phyloP scores from a whole-genome alignment of 2,888 invertebrate species.

The Melanostoma scalare region DNA sequence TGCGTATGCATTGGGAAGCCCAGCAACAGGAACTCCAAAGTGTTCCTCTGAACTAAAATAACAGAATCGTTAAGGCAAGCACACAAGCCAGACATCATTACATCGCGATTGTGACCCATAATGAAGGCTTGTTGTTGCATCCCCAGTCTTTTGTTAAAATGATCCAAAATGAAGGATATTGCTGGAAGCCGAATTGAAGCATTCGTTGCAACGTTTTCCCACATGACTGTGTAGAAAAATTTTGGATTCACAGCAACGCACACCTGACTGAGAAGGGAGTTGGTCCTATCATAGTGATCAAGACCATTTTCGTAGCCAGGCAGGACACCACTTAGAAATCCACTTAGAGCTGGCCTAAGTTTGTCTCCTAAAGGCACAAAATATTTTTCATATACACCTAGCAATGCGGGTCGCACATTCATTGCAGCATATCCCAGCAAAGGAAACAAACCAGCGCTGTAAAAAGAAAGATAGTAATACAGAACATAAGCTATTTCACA shows the following conservation, averaged over 20 bases:
- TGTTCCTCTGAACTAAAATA: slow-evolving; percentile 92
- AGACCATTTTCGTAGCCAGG: slow-evolving; percentile 94
- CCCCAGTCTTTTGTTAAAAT: slow-evolving; percentile 89
- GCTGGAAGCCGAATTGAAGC: slow-evolving; percentile 91
- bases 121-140: slow-evolving; percentile 92
- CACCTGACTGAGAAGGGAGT: slow-evolving; percentile 82
- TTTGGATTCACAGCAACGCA: slow-evolving; percentile 89
- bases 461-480: slow-evolving; percentile 39
- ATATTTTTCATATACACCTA: slow-evolving; percentile 93
- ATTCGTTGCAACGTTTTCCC: slow-evolving; percentile 93
- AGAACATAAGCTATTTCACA: too few relatives aligned
- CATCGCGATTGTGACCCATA: slow-evolving; percentile 91
- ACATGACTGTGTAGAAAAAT: slow-evolving; percentile 93
- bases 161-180: slow-evolving; percentile 89
- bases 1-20: slow-evolving; percentile 93
- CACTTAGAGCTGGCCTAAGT: slow-evolving; percentile 89
- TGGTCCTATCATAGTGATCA: slow-evolving; percentile 90
- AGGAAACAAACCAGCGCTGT: slow-evolving; percentile 90
- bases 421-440: slow-evolving; percentile 93
- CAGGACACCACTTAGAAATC: slow-evolving; percentile 92
- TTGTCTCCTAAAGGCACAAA: slow-evolving; percentile 91
- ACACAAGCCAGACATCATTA: slow-evolving; percentile 91
- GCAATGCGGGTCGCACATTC: slow-evolving; percentile 91
- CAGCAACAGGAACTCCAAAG: slow-evolving; percentile 90
- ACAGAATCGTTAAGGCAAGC: slow-evolving; percentile 90